Conservation (phyloP, 2,113 vertebrate genomes). For the Dissostichus mawsoni region DNA sequence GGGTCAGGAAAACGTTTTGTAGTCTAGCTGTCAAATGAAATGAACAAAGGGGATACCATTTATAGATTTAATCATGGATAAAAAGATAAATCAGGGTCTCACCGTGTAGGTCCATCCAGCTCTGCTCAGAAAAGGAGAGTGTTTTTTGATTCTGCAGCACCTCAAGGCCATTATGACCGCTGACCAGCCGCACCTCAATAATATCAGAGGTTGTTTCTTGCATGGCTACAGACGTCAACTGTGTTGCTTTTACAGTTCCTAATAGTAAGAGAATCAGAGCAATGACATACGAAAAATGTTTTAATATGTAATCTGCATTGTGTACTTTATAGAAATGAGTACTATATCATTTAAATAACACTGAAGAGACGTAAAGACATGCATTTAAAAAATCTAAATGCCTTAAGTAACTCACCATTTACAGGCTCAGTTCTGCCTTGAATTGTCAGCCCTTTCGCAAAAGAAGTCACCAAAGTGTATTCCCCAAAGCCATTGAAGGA, state of each 20-base stretch:
- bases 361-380: neutral
- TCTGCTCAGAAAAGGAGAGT: conserved; percentile 89
- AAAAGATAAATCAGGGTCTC: conserved; percentile 34
- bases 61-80: neutral
- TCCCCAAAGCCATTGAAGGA: conserved; percentile 96
- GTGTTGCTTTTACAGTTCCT: conserved; percentile 83
- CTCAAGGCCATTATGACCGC: conserved; percentile 63
- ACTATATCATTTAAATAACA: neutral
- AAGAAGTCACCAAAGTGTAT: conserved; percentile 85
- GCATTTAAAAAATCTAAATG: neutral
- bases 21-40: neutral
- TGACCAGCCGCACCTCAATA: conserved; percentile 86
- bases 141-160: conserved; percentile 88
- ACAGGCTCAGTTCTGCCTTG: conserved; percentile 87
- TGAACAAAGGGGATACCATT: neutral
- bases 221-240: conserved; percentile 87
- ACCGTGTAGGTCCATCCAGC: conserved; percentile 93
- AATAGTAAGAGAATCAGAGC: neutral
- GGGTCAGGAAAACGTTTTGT: too few species aligned
- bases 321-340: neutral
- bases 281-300: too few species aligned
- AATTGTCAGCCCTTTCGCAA: conserved; percentile 76
- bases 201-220: conserved; percentile 87
- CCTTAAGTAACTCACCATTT: conserved; percentile 78
- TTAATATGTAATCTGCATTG: too few species aligned